A percentile compares a stretch with the other conserved stretches of the same genome.
phyloP scores from a whole-genome alignment of 2,113 vertebrate genomes.

The Ailurus styani region DNA sequence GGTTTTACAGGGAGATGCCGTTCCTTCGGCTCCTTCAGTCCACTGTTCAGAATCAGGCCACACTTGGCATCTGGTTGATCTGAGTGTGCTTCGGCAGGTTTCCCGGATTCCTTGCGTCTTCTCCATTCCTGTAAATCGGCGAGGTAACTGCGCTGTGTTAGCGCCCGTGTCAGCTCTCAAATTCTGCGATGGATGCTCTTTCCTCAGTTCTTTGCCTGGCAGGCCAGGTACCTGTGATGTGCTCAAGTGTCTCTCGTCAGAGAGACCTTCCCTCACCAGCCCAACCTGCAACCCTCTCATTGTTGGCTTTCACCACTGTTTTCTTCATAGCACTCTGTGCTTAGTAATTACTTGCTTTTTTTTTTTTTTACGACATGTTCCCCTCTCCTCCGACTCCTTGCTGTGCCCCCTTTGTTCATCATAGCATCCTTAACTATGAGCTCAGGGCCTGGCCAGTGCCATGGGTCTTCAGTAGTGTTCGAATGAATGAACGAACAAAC shows the following conservation, averaged over 20 bases:
- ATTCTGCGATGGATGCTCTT: background rate
- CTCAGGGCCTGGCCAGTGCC: background rate
- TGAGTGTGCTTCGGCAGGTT: background rate
- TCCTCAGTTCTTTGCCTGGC: background rate
- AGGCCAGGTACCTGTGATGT: background rate
- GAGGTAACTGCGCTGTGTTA: background rate
- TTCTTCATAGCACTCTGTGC: background rate
- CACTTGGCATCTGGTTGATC: background rate
- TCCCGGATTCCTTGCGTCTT: background rate
- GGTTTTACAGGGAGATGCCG: background rate
- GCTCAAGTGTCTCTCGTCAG: background rate
- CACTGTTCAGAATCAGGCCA: background rate
- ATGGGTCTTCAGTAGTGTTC: background rate
- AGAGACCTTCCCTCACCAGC: background rate
- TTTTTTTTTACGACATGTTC: background rate
- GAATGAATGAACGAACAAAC: background rate
- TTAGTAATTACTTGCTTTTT: background rate
- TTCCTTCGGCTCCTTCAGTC: background rate
- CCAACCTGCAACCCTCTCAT: accelerated
- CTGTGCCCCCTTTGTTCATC: background rate
- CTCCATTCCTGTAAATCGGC: background rate
- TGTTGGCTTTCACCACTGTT: background rate
- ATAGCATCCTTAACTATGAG: background rate
- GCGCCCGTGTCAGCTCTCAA: background rate
- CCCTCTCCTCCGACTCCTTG: background rate